Evolutionary conservation across 2,797 vertebrate species (phyloP), one percentile per base, ranked within the genome.

Genomic region (Chaunax sp.): DNA sequence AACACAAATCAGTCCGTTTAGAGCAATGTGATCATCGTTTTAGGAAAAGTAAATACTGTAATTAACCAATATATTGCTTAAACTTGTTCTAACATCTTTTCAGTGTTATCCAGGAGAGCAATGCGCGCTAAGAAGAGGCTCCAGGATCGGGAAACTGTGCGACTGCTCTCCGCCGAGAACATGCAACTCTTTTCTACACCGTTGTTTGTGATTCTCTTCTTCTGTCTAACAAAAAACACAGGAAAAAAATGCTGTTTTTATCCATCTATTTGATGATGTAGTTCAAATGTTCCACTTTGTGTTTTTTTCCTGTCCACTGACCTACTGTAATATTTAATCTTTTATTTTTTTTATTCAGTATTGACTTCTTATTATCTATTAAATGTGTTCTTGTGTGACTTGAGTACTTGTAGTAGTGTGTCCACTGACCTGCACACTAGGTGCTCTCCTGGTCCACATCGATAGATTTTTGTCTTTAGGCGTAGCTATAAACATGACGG

Each of bases 401-500:
- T 25, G 64, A 43, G 52, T 46, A 8, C 16, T 50, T 64, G 71
- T 59, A 5, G 40, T 69, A 47, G 9, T 51, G 52, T 58, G 43
- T 67, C 41, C 8, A 74, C 90, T 89, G 72, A 98, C 98, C 95
- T 96, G 97, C 0, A 95, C 92, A 0, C 92, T 95, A 0, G 98
- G 98, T 8, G 71, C 81, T 47, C 84, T 87, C 75, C 91, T 95
- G 37, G 98, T 99, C 98, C 97, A 99, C 75, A 96, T 30, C 5
- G 98, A 99, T 12, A 46, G 65, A 51, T 87, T 96, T 78, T 84
- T 94, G 87, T 99, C 97, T 69, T 94, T 96, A 40, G 97, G 96
- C 4, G 96, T 98, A 61, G 95, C 87, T 1, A 99, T 94, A 85
- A 98, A 98, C 96, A 99, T 96, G 81, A 95, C 81, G 0, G 98